Conservation (phyloP, 2,113 vertebrate genomes). For the Chloebia gouldiae region DNA sequence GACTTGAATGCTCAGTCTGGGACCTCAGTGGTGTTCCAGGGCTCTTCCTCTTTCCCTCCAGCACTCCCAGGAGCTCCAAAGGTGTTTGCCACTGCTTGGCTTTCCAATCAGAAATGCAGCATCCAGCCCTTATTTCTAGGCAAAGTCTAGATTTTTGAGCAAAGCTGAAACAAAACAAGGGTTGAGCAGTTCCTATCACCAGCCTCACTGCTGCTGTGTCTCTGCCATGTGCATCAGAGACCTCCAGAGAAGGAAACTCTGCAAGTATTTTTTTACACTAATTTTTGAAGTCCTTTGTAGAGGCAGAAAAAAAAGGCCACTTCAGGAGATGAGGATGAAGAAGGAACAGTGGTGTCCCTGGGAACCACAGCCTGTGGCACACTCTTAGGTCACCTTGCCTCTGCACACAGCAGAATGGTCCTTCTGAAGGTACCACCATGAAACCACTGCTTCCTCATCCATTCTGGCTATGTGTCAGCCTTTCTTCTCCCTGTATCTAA, state of each 20-base stretch:
- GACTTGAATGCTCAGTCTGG: background rate
- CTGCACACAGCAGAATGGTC: background rate
- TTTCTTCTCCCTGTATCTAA: background rate
- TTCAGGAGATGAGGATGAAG: background rate
- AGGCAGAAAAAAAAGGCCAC: background rate
- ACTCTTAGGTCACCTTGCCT: background rate
- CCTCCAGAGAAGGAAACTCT: background rate
- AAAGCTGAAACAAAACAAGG: background rate
- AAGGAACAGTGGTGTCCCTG: background rate
- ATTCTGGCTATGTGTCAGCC: background rate
- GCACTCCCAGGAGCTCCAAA: background rate
- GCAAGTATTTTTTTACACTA: background rate
- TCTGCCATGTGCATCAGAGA: rapidly evolving
- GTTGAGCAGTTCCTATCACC: background rate
- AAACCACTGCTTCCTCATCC: background rate
- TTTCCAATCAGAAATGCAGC: background rate
- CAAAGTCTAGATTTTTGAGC: background rate
- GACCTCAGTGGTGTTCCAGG: background rate
- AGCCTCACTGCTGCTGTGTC: background rate
- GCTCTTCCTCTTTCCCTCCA: background rate
- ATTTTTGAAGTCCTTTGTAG: background rate
- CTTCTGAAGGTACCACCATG: background rate
- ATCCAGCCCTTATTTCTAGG: background rate
- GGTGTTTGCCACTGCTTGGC: background rate
- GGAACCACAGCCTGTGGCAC: background rate